These are phyloP conservation scores for Anagyrus pseudococci DNA, from an alignment of 2,888 invertebrate genomes.

Conservation along the genomic window DNA sequence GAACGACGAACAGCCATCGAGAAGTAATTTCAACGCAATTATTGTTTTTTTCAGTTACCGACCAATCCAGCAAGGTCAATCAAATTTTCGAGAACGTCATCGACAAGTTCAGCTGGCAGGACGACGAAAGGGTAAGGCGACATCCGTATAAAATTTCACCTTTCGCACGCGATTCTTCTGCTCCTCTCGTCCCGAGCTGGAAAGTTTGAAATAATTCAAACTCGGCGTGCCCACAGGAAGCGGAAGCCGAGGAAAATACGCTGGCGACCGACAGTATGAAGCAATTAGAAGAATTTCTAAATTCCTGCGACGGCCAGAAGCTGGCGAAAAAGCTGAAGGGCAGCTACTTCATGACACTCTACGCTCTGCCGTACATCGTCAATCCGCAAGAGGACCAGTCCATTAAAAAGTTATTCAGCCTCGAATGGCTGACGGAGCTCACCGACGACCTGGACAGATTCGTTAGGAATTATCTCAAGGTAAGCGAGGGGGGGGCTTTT, in stretches of 20 bases:
- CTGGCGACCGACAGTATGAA: constrained; percentile 49
- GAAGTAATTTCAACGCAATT: neutral
- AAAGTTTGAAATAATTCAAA: neutral
- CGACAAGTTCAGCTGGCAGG: constrained; percentile 14
- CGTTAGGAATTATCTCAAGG: constrained; percentile 40
- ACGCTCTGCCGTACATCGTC: constrained; percentile 67
- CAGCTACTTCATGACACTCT: constrained; percentile 65
- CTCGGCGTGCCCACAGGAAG: too few relatives aligned
- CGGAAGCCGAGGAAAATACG: constrained; percentile 19
- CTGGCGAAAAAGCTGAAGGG: constrained; percentile 64
- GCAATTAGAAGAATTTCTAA: constrained; percentile 57
- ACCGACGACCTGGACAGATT: constrained; percentile 42
- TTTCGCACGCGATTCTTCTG: too few relatives aligned
- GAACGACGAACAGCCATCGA: neutral
- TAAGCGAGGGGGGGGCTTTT: too few relatives aligned
- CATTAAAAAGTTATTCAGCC: constrained; percentile 64
- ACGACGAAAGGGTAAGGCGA: constrained; percentile 21
- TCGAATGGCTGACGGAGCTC: constrained; percentile 43
- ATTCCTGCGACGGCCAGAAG: constrained; percentile 61
- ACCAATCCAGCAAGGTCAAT: constrained; percentile 4
- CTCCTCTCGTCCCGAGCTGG: too few relatives aligned
- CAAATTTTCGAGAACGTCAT: constrained; percentile 18
- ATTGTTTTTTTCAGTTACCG: neutral
- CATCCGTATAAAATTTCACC: too few relatives aligned
- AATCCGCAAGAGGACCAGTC: constrained; percentile 65